These are phyloP conservation scores for Linnaemya vulpina DNA, from an alignment of 2,888 invertebrate species.

Conservation along the genomic window DNA sequence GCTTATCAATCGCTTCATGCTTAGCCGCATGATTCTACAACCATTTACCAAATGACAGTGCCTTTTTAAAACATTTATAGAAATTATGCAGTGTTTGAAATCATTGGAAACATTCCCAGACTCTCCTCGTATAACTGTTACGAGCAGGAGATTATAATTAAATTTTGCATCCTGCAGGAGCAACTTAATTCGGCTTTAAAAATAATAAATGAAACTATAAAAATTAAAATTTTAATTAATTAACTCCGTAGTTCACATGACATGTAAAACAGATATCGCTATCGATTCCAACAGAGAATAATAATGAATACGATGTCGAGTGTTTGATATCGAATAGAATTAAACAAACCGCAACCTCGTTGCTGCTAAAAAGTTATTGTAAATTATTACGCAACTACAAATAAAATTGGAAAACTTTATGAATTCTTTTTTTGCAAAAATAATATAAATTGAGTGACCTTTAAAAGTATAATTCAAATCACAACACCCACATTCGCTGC, in stretches of 20 bases:
- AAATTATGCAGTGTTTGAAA: too few species aligned
- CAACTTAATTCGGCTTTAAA: not conserved
- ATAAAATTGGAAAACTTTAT: constrained; percentile 1
- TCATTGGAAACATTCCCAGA: too few species aligned
- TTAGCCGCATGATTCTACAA: too few species aligned
- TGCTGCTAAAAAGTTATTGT: not conserved
- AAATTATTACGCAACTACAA: not conserved
- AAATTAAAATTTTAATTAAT: not conserved
- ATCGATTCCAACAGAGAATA: not conserved
- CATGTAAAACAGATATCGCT: not conserved
- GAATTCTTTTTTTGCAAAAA: not conserved
- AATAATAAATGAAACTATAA: not conserved
- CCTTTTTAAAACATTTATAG: too few species aligned
- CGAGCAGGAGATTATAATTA: not conserved
- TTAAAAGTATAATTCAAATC: constrained; percentile 30
- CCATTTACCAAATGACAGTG: too few species aligned
- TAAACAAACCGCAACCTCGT: constrained; percentile 27
- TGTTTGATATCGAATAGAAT: constrained; percentile 1
- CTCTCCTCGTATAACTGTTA: not conserved
- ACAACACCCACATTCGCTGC: constrained; percentile 40
- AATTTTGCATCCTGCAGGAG: not conserved
- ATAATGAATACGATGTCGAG: not conserved
- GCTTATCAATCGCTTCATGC: too few species aligned
- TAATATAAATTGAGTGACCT: constrained; percentile 34
- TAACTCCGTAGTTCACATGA: too few species aligned